These are phyloP conservation scores for Chrysoperla carnea DNA, from an alignment of 1,140 invertebrate species.

Conservation along the genomic window DNA sequence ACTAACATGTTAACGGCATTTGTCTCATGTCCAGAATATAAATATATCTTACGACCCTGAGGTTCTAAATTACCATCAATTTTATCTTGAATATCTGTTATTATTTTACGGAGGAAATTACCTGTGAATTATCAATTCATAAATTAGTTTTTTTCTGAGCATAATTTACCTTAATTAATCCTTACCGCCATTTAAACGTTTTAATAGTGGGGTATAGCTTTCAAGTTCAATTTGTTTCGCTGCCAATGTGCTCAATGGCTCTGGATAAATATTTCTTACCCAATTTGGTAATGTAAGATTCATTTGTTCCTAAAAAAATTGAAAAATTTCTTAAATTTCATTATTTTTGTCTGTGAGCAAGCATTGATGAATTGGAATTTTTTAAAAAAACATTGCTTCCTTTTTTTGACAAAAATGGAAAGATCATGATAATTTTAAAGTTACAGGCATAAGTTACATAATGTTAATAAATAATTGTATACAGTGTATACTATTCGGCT, in stretches of 20 bases:
- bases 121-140: constrained; percentile 13
- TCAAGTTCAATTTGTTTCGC: background rate
- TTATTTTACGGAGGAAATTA: constrained; percentile 31
- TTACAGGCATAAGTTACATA: too few species aligned
- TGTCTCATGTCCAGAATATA: constrained; percentile 49
- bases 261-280: background rate
- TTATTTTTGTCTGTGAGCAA: too few species aligned
- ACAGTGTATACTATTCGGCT: too few species aligned
- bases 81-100: constrained; percentile 23
- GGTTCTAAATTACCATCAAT: constrained; percentile 15
- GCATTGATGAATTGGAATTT: too few species aligned
- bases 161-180: background rate
- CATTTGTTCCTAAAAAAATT: background rate
- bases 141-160: too few species aligned
- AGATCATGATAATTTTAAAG: too few species aligned
- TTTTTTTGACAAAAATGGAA: too few species aligned
- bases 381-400: too few species aligned
- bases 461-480: too few species aligned
- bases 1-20: constrained; percentile 42
- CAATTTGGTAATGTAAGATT: constrained; percentile 1
- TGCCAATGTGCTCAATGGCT: background rate
- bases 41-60: constrained; percentile 26
- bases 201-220: background rate
- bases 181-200: background rate
- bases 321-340: too few species aligned